Percentiles rank a stretch among this genome's conserved stretches.
Conservation (phyloP, 1,140 invertebrate genomes). For the Meteorus sp. region DNA sequence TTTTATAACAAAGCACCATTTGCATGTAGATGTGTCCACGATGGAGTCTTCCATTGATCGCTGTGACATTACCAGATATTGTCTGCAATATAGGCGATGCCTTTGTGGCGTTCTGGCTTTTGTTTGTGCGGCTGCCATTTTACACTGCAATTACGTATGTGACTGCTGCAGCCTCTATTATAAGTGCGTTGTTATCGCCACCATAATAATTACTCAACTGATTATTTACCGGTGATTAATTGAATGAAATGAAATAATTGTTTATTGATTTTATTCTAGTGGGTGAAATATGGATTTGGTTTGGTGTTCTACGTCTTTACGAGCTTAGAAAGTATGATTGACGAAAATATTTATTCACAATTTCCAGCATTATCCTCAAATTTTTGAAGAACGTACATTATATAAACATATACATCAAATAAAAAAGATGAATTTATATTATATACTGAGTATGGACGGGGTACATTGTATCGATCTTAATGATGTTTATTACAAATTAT, state of each 20-base stretch:
- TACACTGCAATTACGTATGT: conserved; percentile 33
- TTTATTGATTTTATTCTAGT: conserved; percentile 29
- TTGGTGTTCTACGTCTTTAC: conserved; percentile 40
- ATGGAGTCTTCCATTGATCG: conserved; percentile 42
- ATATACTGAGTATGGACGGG: too few species aligned
- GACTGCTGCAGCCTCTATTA: conserved; percentile 20
- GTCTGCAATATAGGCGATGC: conserved; percentile 35
- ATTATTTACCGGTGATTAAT: not conserved
- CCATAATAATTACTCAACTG: not conserved
- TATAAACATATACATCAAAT: too few species aligned
- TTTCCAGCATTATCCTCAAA: too few species aligned
- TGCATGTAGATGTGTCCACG: conserved; percentile 36
- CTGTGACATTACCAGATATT: conserved; percentile 36
- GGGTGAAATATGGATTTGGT: conserved; percentile 41
- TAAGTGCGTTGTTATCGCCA: conserved; percentile 34
- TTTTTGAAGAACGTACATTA: too few species aligned
- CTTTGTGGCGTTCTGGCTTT: conserved; percentile 34
- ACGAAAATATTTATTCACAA: not conserved
- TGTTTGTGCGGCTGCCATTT: conserved; percentile 33
- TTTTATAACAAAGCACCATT: too few species aligned
- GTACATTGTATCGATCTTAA: too few species aligned
- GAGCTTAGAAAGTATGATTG: conserved; percentile 35
- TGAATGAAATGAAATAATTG: not conserved
- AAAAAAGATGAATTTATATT: too few species aligned
- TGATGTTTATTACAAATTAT: too few species aligned